Evolutionary conservation across 2,888 invertebrate genomes (phyloP), one percentile per base, ranked within the genome.

Genomic region (Apodemia duryi): DNA sequence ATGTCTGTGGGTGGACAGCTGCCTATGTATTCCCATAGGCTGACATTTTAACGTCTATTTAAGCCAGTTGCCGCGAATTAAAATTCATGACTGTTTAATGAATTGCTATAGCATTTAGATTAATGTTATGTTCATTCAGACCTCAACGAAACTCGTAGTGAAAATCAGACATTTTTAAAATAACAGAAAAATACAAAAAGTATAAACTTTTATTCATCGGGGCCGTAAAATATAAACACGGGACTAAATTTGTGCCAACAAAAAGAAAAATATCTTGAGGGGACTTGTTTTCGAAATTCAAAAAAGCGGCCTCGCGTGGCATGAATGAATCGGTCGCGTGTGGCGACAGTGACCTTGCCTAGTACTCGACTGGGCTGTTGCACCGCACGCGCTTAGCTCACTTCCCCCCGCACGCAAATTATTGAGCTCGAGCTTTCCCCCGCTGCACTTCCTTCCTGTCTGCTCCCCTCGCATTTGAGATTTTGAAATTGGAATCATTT

Each of bases 311-410:
- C 62, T 63, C 66, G 21, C 61, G 62, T 61, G 66, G 66, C 82
- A 86, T 87, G 87, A 87, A 87, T 87, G 87, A 75, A 77, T 70
- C 66, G 78, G 78, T 77, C 80, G 81, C 83, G 83, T 83, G 83
- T 73, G 68, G 75, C 86, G 86, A 80, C 86, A 86, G 83, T 86
- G 87, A 88, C 87, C 87, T 87, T 87, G 87, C 77, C 69, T 67
- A 67, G 77, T 77, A 78, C 77, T 77, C 81, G 77, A 73, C 79
- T 76, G 79, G 80, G 86, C 83, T 85, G 82, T 83, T 85, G 85
- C 86, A 79, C 80, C 71, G 73, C 76, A 69, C 72, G 72, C 73
- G 76, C 78, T 66, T 68, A 70, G 64, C 71, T 68, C 73, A 69
- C 66, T 79, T 79, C 82, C 66, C 69, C 70, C 68, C 80, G 79